Base-by-base conservation (phyloP, 1,140 invertebrate genomes). In the Triops longicaudatus region DNA sequence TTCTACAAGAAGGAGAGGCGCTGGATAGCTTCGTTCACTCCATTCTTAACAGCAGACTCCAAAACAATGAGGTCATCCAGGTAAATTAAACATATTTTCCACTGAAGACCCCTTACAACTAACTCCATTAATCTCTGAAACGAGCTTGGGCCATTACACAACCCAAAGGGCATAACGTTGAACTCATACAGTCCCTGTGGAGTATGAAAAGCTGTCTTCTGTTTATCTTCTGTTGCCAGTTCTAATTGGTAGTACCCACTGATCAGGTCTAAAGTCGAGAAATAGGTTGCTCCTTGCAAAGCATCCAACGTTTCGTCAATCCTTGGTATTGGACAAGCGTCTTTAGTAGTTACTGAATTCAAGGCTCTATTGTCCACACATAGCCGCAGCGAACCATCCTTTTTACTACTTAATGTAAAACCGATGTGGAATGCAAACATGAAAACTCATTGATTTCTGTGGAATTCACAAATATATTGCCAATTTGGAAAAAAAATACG, bases 281-380 rank as follows among this genome's bases (percentile, higher is more conserved):
- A 87, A 78, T 83, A 85, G 73, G 81, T 80, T 9, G 81, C 79
- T 9, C 82, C 81, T 7, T 82, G 81, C 76, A 88, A 76, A 37
- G 80, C 79, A 75, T 85, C 82, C 7, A 88, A 78, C 26, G 82
- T 14, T n/a, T n/a, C n/a, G n/a, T n/a, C n/a, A n/a, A n/a, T n/a
- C n/a, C n/a, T n/a, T n/a, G n/a, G n/a, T n/a, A 90, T 80, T 5
- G 87, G 87, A 81, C 85, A 89, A n/a, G 76, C 44, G 73, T 86
- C 84, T 73, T 79, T 78, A 7, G 73, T 78, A 0, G 83, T 85
- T 2, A 82, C 76, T 0, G 28, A n/a, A 80, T 87, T 87, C 1
- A 87, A 78, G 10, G 74, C 28, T 10, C 86, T 79, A 79, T 84
- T 88, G 79, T 89, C 86, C 0, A 88, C 79, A 81, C 87, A 87